Conservation (phyloP, 2,113 vertebrate species). For the Cnemophilus loriae region DNA sequence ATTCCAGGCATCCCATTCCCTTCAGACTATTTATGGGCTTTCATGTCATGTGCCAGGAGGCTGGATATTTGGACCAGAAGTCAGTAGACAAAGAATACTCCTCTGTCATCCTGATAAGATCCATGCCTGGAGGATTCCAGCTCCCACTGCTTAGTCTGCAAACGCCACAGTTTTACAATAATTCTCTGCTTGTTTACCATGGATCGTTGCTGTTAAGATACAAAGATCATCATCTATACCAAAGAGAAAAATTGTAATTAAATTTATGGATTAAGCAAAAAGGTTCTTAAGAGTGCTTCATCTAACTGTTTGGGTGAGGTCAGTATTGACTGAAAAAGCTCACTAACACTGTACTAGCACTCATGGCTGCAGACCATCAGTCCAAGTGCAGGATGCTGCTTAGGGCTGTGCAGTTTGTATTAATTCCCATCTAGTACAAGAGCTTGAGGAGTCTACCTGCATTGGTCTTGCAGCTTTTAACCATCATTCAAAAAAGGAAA, state of each 20-base stretch:
- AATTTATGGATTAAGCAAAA: neutral
- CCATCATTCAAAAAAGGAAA: neutral
- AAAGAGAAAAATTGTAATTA: neutral
- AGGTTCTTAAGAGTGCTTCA: neutral
- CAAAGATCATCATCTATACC: neutral
- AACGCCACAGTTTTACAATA: neutral
- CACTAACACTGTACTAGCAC: no score
- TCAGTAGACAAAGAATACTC: slow-evolving; percentile 38
- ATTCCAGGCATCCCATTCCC: slow-evolving; percentile 57
- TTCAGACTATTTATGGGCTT: slow-evolving; percentile 60
- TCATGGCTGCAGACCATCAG: neutral
- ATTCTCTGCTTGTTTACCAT: neutral
- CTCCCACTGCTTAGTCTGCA: neutral
- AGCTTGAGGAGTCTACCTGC: neutral
- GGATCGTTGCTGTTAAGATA: neutral
- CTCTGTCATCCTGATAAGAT: slow-evolving; percentile 41
- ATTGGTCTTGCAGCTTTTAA: neutral
- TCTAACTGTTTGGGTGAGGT: neutral
- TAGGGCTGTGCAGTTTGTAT: neutral
- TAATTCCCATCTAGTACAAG: neutral
- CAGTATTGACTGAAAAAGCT: neutral
- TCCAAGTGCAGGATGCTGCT: neutral
- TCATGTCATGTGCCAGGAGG: slow-evolving; percentile 41
- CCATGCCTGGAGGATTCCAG: slow-evolving; percentile 13
- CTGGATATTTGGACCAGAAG: slow-evolving; percentile 49